A percentile compares a stretch with the other conserved stretches of the same genome.
Conservation (phyloP, 2,888 invertebrate species). For the Synanthedon tipuliformis region DNA sequence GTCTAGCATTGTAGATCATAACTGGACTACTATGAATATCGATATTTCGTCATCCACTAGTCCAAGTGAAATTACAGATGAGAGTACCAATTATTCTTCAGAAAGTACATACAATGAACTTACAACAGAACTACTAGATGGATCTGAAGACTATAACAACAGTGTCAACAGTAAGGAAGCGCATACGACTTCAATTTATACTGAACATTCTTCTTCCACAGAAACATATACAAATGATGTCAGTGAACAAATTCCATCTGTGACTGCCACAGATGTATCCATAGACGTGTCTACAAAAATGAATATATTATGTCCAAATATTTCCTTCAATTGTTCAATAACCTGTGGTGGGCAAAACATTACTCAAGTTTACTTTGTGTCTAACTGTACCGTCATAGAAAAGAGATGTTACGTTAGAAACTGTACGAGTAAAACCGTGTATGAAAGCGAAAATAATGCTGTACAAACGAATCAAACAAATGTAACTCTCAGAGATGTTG, state of each 20-base stretch:
- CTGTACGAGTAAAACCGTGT: conserved; percentile 14
- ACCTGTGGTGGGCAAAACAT: conserved; percentile 38
- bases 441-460: conserved; percentile 7
- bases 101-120: neutral
- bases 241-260: conserved; percentile 2
- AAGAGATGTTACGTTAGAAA: conserved; percentile 35
- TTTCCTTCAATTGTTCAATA: conserved; percentile 40
- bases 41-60: neutral
- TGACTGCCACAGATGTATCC: neutral
- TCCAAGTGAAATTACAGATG: neutral
- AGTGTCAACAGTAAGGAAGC: neutral
- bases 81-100: neutral
- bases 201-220: neutral
- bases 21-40: neutral
- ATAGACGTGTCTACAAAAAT: neutral
- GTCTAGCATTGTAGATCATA: too few species aligned
- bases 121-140: neutral
- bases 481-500: conserved; percentile 25
- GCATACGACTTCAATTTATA: neutral
- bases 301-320: conserved; percentile 5
- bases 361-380: conserved; percentile 46
- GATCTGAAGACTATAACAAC: neutral
- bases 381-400: conserved; percentile 35
- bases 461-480: conserved; percentile 20
- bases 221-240: conserved; percentile 4